Evolutionary conservation across 2,888 invertebrate species (phyloP).

Genomic region (Drosophila mettleri): DNA sequence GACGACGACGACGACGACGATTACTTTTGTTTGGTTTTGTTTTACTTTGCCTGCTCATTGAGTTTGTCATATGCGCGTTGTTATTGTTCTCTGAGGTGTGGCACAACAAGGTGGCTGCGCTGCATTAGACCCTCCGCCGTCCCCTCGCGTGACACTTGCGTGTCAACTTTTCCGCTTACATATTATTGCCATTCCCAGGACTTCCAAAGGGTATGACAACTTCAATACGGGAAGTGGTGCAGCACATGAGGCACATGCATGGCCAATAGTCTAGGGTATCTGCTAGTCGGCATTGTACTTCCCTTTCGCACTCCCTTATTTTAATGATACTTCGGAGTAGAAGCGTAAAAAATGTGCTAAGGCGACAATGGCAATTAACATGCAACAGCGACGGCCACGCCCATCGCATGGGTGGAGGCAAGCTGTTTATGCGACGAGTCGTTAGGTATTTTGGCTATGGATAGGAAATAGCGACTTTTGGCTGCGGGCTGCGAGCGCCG

Average conservation of each 20-base stretch:
- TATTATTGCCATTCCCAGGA: slow-evolving; percentile 9
- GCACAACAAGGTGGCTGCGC: slow-evolving; percentile 34
- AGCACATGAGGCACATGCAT: neutral
- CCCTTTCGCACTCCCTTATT: neutral
- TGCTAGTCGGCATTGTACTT: neutral
- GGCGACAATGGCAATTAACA: slow-evolving; percentile 68
- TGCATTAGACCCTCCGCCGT: slow-evolving; percentile 2
- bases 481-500: slow-evolving; percentile 25
- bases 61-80: slow-evolving; percentile 20
- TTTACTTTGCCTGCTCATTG: slow-evolving; percentile 32
- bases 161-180: slow-evolving; percentile 31
- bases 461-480: slow-evolving; percentile 2
- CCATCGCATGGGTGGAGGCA: slow-evolving; percentile 10
- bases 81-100: slow-evolving; percentile 51
- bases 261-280: no score
- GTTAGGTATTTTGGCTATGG: slow-evolving; percentile 14
- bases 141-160: slow-evolving; percentile 25
- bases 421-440: slow-evolving; percentile 33
- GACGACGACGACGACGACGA: slow-evolving; percentile 25
- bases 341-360: slow-evolving; percentile 27
- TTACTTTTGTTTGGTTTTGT: slow-evolving; percentile 36
- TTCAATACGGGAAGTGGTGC: rapidly evolving
- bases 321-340: neutral
- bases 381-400: slow-evolving; percentile 52
- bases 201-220: neutral